Conservation (phyloP, 2,113 vertebrate genomes). For the Psittacara wagleri region DNA sequence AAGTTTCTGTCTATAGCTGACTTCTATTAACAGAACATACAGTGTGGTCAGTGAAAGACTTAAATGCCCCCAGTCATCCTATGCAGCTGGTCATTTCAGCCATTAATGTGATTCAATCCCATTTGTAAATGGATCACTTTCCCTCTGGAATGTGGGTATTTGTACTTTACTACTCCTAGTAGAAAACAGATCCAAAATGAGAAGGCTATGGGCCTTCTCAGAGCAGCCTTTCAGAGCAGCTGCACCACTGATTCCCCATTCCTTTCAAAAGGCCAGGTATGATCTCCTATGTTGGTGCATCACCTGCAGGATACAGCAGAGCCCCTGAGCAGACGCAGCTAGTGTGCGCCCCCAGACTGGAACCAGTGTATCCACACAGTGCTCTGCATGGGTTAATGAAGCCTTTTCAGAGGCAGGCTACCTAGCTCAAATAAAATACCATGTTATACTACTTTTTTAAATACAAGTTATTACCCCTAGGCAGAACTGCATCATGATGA, state of each 20-base stretch:
- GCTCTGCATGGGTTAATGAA: background rate
- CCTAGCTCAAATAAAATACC: background rate
- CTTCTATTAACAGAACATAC: background rate
- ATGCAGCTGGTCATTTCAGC: background rate
- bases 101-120: background rate
- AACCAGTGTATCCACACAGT: background rate
- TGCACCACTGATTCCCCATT: background rate
- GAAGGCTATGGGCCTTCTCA: background rate
- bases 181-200: background rate
- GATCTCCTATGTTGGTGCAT: too few species aligned
- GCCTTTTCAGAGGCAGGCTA: background rate
- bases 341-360: background rate
- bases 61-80: background rate
- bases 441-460: background rate
- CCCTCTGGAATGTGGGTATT: background rate
- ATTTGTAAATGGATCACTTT: background rate
- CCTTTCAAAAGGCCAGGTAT: background rate
- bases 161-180: background rate
- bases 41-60: background rate
- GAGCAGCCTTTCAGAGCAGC: background rate
- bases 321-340: rapidly evolving
- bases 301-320: rapidly evolving
- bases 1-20: background rate
- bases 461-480: background rate
- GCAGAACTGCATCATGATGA: background rate